Evolutionary conservation across 1,140 invertebrate genomes (phyloP).

Genomic region (Drosophila funebris): DNA sequence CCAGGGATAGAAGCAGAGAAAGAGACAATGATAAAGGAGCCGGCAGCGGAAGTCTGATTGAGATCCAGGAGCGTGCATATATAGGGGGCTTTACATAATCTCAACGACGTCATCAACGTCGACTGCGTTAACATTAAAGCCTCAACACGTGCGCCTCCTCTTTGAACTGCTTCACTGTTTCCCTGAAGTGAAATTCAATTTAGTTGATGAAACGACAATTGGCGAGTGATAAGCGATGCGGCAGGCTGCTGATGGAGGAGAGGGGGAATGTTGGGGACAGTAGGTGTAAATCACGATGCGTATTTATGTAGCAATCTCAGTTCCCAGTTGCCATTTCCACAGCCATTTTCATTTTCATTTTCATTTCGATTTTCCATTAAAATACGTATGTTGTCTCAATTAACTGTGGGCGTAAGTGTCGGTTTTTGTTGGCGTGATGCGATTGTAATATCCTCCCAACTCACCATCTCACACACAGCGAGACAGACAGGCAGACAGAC

Average conservation of each 20-base stretch:
- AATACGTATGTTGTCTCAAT: slow-evolving; percentile 52
- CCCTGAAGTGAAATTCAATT: slow-evolving; percentile 66
- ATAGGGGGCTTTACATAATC: slow-evolving; percentile 10
- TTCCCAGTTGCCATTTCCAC: too few relatives aligned
- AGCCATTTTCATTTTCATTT: background rate
- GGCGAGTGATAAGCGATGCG: slow-evolving; percentile 24
- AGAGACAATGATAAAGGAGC: background rate
- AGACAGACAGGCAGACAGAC: slow-evolving; percentile 8
- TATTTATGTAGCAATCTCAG: too few relatives aligned
- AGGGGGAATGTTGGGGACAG: background rate
- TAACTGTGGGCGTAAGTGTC: slow-evolving; percentile 47
- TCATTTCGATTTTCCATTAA: slow-evolving; percentile 10
- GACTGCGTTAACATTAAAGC: slow-evolving; percentile 16
- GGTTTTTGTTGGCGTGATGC: slow-evolving; percentile 46
- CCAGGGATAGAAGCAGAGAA: background rate
- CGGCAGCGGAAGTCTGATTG: background rate
- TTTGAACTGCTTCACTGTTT: background rate
- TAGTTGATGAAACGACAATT: slow-evolving; percentile 78
- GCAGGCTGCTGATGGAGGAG: too few relatives aligned
- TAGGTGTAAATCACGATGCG: slow-evolving; percentile 24
- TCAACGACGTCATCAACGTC: slow-evolving; percentile 5
- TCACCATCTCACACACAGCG: background rate
- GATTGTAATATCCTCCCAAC: slow-evolving; percentile 14
- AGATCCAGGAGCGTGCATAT: background rate
- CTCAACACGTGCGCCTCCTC: background rate